Conservation (phyloP, 2,888 invertebrate species). For the Hirudinaria manillensis region DNA sequence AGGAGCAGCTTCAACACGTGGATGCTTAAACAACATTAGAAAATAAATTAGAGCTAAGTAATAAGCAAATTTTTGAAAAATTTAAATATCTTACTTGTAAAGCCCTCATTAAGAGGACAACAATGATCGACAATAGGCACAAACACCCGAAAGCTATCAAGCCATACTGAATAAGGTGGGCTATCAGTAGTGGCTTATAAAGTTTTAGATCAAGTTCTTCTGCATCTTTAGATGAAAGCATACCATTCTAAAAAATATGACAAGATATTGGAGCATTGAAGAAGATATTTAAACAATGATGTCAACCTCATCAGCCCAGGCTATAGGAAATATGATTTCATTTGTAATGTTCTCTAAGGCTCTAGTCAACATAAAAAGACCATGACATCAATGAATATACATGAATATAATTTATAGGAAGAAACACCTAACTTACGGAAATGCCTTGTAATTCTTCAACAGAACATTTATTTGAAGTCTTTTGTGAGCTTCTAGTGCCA, state of each 20-base stretch:
- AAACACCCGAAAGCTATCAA: background rate
- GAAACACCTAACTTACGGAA: background rate
- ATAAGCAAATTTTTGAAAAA: too few species aligned
- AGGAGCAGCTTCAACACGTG: too few species aligned
- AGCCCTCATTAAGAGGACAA: too few species aligned
- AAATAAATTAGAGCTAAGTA: too few species aligned
- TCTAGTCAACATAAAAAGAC: background rate
- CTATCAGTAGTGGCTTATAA: background rate
- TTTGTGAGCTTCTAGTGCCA: conserved; percentile 24
- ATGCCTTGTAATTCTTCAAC: conserved; percentile 10
- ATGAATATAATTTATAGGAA: background rate
- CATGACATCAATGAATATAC: background rate
- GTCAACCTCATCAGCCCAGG: conserved; percentile 8
- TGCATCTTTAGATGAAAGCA: background rate
- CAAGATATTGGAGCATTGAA: background rate
- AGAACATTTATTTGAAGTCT: conserved; percentile 26
- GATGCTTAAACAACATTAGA: too few species aligned
- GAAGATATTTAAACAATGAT: background rate
- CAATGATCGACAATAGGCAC: background rate
- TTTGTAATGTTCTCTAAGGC: background rate
- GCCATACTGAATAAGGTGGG: background rate
- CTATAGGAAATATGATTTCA: background rate
- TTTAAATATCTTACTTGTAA: too few species aligned
- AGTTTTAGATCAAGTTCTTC: background rate
- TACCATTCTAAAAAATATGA: background rate